Percentiles rank a stretch among this genome's conserved stretches.
Conservation (phyloP, 2,888 invertebrate genomes). For the Lucinisca nassula region DNA sequence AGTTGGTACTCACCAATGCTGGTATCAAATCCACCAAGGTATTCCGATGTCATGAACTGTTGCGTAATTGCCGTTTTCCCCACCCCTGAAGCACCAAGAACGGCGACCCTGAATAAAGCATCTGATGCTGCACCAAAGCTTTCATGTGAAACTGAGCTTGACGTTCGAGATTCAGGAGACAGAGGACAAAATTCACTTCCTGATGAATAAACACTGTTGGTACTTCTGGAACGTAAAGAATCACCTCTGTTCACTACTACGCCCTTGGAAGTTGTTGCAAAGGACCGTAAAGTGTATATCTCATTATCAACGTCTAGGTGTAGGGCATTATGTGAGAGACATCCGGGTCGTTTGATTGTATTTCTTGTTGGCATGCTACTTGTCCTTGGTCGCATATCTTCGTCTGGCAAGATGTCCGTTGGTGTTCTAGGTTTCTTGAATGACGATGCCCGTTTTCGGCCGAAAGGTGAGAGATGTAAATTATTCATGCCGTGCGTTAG, state of each 20-base stretch:
- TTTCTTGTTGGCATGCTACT: conserved; percentile 84
- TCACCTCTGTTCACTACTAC: conserved; percentile 97
- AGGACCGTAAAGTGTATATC: conserved; percentile 95
- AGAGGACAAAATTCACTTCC: conserved; percentile 88
- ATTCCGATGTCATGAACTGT: conserved; percentile 92
- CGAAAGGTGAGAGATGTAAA: conserved; percentile 65
- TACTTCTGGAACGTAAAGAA: conserved; percentile 95
- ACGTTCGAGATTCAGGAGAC: conserved; percentile 72
- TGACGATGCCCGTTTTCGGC: conserved; percentile 76
- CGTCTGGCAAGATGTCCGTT: conserved; percentile 73
- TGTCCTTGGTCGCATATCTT: conserved; percentile 83
- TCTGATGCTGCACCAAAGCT: conserved; percentile 93
- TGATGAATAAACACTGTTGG: conserved; percentile 94
- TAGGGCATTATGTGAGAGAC: conserved; percentile 46
- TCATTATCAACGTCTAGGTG: conserved; percentile 70
- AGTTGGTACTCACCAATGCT: conserved; percentile 90
- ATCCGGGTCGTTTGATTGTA: conserved; percentile 73
- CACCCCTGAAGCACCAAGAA: conserved; percentile 91
- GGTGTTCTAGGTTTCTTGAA: conserved; percentile 78
- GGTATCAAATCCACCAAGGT: conserved; percentile 93
- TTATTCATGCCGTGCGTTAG: conserved; percentile 62
- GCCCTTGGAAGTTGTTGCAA: conserved; percentile 97
- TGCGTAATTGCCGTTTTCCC: conserved; percentile 92
- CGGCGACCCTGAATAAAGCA: conserved; percentile 91
- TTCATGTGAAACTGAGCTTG: conserved; percentile 71